Evolutionary conservation across 2,113 vertebrate genomes (phyloP).

Genomic region (Macaca mulatta): DNA sequence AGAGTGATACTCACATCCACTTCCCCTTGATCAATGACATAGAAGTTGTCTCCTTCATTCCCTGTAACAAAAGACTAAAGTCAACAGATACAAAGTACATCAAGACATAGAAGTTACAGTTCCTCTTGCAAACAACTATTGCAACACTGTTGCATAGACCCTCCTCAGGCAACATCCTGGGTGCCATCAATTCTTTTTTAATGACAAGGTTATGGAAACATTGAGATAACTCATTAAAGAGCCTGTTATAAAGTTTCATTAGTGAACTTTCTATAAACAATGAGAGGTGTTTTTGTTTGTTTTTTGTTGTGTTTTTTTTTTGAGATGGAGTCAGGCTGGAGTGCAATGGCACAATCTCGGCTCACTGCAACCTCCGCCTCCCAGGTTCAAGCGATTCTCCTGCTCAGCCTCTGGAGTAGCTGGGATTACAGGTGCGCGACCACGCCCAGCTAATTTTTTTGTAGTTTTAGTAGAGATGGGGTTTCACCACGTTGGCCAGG

Average conservation of each 20-base stretch:
- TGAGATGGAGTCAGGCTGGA: too few species aligned
- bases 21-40: conserved; percentile 98
- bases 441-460: too few species aligned
- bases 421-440: too few species aligned
- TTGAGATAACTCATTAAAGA: rapidly evolving
- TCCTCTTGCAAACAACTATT: background rate
- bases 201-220: background rate
- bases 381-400: too few species aligned
- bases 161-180: background rate
- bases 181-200: background rate
- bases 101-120: background rate
- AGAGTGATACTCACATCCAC: conserved; percentile 91
- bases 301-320: too few species aligned
- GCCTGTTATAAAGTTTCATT: rapidly evolving
- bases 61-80: conserved; percentile 83
- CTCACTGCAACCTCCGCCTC: too few species aligned
- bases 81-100: rapidly evolving
- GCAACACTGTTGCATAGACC: too few species aligned
- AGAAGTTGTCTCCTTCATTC: conserved; percentile 99
- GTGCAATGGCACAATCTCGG: too few species aligned
- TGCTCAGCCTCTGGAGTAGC: too few species aligned
- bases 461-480: too few species aligned
- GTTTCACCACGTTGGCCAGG: too few species aligned
- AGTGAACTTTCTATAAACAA: background rate
- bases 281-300: too few species aligned